phyloP scores from a whole-genome alignment of 2,113 vertebrate species.

The Artemisiospiza belli region DNA sequence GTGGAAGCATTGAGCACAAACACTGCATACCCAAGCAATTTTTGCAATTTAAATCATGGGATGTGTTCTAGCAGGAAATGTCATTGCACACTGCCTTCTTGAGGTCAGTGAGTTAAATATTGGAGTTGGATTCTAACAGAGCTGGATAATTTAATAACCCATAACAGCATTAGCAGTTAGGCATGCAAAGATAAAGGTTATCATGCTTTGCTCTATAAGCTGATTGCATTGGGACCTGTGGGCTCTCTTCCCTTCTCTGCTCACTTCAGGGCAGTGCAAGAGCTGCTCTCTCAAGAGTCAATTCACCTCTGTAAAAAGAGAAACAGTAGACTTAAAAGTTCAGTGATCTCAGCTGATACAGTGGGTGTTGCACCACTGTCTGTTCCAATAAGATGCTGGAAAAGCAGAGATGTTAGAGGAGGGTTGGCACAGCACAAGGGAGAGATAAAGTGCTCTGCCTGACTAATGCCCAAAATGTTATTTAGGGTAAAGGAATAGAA shows the following conservation, averaged over 20 bases:
- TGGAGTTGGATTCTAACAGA: background rate
- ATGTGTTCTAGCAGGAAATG: background rate
- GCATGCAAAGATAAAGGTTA: conserved; percentile 1
- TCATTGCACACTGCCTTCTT: background rate
- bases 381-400: background rate
- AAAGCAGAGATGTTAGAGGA: background rate
- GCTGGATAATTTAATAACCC: conserved; percentile 32
- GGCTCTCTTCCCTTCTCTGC: background rate
- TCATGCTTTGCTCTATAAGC: background rate
- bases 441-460: background rate
- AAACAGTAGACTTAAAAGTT: background rate
- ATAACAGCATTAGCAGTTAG: background rate
- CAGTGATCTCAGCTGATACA: background rate
- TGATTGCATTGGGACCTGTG: background rate
- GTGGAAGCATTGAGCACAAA: background rate
- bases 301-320: background rate
- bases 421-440: rapidly evolving
- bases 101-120: background rate
- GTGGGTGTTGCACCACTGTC: background rate
- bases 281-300: background rate
- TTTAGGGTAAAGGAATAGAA: background rate
- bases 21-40: background rate
- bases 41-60: background rate
- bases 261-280: background rate
- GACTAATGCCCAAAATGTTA: background rate